These are phyloP conservation scores for Aphis gossypii DNA, from an alignment of 1,140 invertebrate genomes.

Conservation along the genomic window DNA sequence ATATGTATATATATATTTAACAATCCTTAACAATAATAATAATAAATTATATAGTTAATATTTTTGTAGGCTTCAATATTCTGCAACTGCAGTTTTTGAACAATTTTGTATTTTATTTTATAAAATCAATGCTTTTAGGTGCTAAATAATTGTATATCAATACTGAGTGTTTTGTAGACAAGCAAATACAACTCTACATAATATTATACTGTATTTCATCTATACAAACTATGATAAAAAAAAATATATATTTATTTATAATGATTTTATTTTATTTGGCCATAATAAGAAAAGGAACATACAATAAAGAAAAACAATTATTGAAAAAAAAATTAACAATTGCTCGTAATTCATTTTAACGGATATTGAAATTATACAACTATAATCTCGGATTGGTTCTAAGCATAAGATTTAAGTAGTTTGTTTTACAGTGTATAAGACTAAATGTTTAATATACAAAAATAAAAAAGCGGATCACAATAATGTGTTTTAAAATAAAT, in stretches of 20 bases:
- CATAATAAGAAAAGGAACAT: conserved; percentile 47
- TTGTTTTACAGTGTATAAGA: neutral
- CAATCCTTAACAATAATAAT: neutral
- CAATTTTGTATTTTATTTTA: neutral
- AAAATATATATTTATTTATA: neutral
- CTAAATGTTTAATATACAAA: neutral
- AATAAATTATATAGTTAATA: neutral
- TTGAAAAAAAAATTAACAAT: neutral
- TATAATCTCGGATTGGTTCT: neutral
- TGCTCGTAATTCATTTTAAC: neutral
- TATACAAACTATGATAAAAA: neutral
- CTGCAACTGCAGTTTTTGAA: neutral
- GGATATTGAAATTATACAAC: neutral
- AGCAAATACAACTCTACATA: neutral
- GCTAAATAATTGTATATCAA: neutral
- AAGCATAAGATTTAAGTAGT: neutral
- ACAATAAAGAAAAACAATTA: conserved; percentile 45
- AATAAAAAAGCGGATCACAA: neutral
- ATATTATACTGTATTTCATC: neutral
- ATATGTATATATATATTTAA: too few relatives aligned
- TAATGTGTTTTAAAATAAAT: neutral
- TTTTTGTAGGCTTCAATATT: neutral
- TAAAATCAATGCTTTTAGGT: neutral
- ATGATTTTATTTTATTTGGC: conserved; percentile 8
- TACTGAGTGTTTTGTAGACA: neutral